Base-by-base conservation (phyloP, 23 tunicate genomes). In the Halocynthia roretzi region DNA sequence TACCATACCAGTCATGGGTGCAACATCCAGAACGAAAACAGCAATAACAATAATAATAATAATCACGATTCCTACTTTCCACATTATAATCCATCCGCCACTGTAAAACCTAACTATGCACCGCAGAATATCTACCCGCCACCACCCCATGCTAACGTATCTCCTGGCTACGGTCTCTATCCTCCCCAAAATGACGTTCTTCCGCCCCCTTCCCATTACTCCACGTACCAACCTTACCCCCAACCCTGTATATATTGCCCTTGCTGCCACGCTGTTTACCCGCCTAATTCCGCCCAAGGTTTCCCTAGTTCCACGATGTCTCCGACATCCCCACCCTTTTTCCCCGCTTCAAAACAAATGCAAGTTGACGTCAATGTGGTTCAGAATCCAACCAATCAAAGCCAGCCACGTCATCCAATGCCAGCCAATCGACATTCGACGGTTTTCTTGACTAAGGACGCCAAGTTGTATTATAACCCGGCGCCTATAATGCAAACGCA, bases 241-340 rank as follows among this genome's bases (percentile, higher is more conserved):
- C 64, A 50, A 17, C 64, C 78, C 18, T 22, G 54, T 54, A 63
- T 63, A 55, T 18, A 53, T 20, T 74, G 78, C 22, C 78, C 78
- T 7, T 74, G 78, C 64, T 74, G 78, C 7, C 64, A 53, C 0
- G 18, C 78, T 52, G 56, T 6, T 19, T 74, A 74, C 19, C 49
- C 56, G 31, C 62, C 75, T 9, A 20, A 49, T 19, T 53, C 48
- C 53, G 56, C 5, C 10, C 15, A 5, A 10, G 19, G 50, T 7
- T n/a, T 48, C 7, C 55, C 64, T 7, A 9, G 56, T 7, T 48
- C 20, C 49, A 22, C 64, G 9, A 74, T 74, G 78, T 74, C 78
- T 11, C 48, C 56, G 12, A n/a, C 55, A 2, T 74, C 78, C 0
- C 64, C 63, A 5, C 78, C 78, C 0, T 74, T 74, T 53, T 54